Evolutionary conservation across 2,888 invertebrate genomes (phyloP).

Genomic region (Nipponacmea schrenckii): DNA sequence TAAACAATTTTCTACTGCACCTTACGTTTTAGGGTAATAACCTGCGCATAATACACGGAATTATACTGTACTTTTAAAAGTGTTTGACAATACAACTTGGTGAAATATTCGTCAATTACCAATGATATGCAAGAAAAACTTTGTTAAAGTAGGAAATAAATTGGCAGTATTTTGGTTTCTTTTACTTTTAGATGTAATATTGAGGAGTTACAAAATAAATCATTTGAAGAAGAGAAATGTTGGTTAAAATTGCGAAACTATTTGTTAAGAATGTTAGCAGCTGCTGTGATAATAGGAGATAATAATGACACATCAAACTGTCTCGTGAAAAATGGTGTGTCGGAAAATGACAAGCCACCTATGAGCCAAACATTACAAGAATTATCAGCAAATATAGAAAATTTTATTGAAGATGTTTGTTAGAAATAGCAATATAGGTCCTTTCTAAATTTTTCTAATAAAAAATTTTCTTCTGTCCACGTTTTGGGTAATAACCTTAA

Average conservation of each 20-base stretch:
- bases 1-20: too few species aligned
- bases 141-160: too few species aligned
- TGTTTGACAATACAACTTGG: too few species aligned
- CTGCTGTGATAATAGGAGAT: conserved; percentile 54
- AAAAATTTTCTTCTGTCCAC: too few species aligned
- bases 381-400: conserved; percentile 10
- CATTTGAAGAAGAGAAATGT: conserved; percentile 61
- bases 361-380: conserved; percentile 33
- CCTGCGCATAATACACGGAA: too few species aligned
- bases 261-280: conserved; percentile 62
- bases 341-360: conserved; percentile 70
- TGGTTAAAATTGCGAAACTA: conserved; percentile 67
- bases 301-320: conserved; percentile 35
- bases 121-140: too few species aligned
- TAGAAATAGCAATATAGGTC: conserved; percentile 5
- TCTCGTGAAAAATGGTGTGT: conserved; percentile 45
- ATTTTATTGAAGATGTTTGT: background rate
- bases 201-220: conserved; percentile 47
- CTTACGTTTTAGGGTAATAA: too few species aligned
- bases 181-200: conserved; percentile 42
- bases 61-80: too few species aligned
- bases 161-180: background rate
- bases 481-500: too few species aligned
- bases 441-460: too few species aligned
- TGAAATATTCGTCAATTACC: too few species aligned